Conservation (phyloP, 2,113 vertebrate species). For the Chloropsis hardwickii region DNA sequence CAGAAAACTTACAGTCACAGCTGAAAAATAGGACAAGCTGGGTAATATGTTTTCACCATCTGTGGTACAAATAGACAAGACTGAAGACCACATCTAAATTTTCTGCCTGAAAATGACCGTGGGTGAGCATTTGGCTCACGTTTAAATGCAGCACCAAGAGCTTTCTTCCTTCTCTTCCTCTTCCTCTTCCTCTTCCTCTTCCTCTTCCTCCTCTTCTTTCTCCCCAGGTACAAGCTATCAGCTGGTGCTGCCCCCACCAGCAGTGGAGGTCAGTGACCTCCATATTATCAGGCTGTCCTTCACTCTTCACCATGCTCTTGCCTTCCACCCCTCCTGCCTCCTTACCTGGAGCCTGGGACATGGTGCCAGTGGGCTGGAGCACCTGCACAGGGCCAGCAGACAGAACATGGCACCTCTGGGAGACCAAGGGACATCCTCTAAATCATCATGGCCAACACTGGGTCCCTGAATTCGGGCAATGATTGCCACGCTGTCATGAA, state of each 20-base stretch:
- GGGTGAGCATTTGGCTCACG: neutral
- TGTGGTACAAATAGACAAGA: neutral
- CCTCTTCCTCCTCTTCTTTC: neutral
- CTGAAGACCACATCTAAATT: slow-evolving; percentile 6
- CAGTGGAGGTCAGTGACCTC: too few relatives aligned
- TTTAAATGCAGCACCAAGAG: neutral
- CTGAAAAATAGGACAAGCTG: neutral
- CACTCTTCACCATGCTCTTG: fast-evolving
- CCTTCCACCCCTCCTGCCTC: neutral
- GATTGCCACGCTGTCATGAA: neutral
- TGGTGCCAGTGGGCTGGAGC: neutral
- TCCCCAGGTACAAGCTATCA: neutral
- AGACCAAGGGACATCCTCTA: neutral
- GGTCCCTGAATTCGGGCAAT: neutral
- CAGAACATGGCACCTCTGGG: neutral
- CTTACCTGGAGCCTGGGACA: too few relatives aligned
- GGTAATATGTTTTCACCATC: neutral
- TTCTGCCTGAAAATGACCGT: neutral
- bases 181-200: too few relatives aligned
- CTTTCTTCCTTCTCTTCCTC: neutral
- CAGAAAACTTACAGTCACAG: neutral
- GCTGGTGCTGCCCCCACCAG: too few relatives aligned
- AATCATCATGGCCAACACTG: neutral
- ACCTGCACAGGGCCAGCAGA: neutral
- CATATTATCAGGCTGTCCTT: neutral